Base-by-base conservation (phyloP, 2,888 invertebrate genomes). In the Oscheius sp. region DNA sequence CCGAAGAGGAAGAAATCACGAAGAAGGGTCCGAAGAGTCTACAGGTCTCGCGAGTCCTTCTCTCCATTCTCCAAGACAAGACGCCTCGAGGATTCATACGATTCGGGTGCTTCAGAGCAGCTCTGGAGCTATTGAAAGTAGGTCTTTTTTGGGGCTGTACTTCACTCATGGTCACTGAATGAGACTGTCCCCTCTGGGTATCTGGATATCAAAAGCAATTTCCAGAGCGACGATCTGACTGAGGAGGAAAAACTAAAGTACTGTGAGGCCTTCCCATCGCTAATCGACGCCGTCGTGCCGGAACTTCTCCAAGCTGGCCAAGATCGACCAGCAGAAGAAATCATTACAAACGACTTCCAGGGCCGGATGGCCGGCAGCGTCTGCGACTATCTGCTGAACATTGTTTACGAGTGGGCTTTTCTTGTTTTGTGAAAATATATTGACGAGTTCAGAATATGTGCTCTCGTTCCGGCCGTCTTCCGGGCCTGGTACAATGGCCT, bases 401-500 rank as follows among this genome's bases (percentile, higher is more conserved):
- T 74, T 72, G 72, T 55, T 62, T 68, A 21, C 37, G 65, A 48
- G 65, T 65, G 32, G 10, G 65, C 21, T 21, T 21, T 21, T 21
- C 21, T 21, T 21, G 21, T 21, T 21, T 21, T 21, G 21, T 21
- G 21, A 21, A 21, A 21, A 21, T 21, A 21, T 21, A 13, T 53
- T 3, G 13, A 21, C 13, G 58, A 1, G 77, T 80, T 83, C 70
- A 86, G 88, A 62, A 81, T 88, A 2, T 77, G 90, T 57, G 82
- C 87, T 70, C 85, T 87, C 2, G 83, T 90, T 42, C 91, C 91
- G 5, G 90, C 91, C 9, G 79, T 90, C 65, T 89, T 90, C 10
- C 85, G 91, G 4, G 86, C 89, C 55, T 91, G 91, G 91, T 90
- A 89, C 87, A 89, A 85, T 37, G 85, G 86, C 21, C 89, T 90